Evolutionary conservation across 2,113 vertebrate genomes (phyloP), one percentile per base, ranked within the genome.

Genomic region (Nannospalax galili): DNA sequence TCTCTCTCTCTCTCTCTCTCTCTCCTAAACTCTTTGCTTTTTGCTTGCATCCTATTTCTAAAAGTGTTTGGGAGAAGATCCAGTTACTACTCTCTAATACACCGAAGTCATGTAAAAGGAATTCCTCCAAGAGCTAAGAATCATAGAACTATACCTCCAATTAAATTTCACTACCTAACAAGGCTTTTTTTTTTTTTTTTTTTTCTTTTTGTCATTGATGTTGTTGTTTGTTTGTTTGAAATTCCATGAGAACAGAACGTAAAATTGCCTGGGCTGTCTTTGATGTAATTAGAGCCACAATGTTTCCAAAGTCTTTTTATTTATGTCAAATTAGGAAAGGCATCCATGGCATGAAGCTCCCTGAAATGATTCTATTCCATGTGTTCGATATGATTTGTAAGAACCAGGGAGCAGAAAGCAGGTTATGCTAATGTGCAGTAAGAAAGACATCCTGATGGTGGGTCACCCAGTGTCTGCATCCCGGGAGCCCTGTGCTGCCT

Each of bases 11-110:
- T n/a, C n/a, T 58, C 22, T 58, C 24, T 8, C 8, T 73, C n/a
- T 73, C 45, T 40, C 11, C 28, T 30, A 58, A 90, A 87, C 90
- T 70, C 37, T 69, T 87, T 89, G 80, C 58, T 30, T 37, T 81
- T 56, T 93, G 62, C 64, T 92, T 90, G 70, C 15, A 82, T 82
- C 16, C 45, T 94, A 62, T 64, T 95, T 95, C 79, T 73, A 40
- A 87, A 93, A 60, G 19, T 84, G 20, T 81, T 65, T 91, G 7
- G 19, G 6, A 9, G 40, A 52, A 19, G 5, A 69, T 80, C 96
- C 52, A n/a, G 73, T 88, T 72, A 88, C 52, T 56, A 37, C 22
- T 62, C 26, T 42, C 58, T 56, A 93, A 7, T 42, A 75, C 40
- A 42, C 62, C 52, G 92, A 93, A 95, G 56, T 37, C 14, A 64